Evolutionary conservation across 2,113 vertebrate species (phyloP), one percentile per base, ranked within the genome.

Genomic region (Psittacus erithacus): DNA sequence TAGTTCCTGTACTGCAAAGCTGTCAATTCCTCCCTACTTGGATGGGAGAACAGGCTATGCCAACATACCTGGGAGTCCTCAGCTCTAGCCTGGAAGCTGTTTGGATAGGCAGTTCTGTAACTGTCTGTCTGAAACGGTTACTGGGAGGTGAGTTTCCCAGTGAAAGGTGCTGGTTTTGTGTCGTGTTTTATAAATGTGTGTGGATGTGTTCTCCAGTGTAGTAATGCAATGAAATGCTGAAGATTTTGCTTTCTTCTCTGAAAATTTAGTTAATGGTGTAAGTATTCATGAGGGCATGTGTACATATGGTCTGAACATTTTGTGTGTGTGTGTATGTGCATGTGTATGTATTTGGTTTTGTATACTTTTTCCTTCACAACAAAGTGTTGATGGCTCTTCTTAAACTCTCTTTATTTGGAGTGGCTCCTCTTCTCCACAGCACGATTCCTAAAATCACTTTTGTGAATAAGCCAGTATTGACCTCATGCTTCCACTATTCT

Each of bases 321-420:
- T 35, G 7, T 39, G 4, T 60, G 5, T 31, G 8, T 35, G 11
- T 23, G 23, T 10, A 14, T 2, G 2, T 39, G 27, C 9, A 5
- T 39, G 23, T 25, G 18, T 7, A 3, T 18, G 5, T 2, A 2
- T 59, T 35, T 24, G n/a, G 19, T 35, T 18, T 6, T 6, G 6
- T 24, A 7, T 18, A 13, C 4, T 38, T 84, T 78, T 43, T 18
- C 10, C 16, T 76, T 73, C 9, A 16, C 4, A 59, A 18, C 13
- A 67, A 82, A 75, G 31, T 53, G 31, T 38, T 93, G 70, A 27
- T 28, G 31, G 10, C 18, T 73, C 3, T 77, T 73, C 27, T 92
- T 87, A 68, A 84, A 39, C 25, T 31, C 13, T 41, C 46, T 77
- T 19, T 49, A 1, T 71, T 87, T 80, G 46, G 15, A 44, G 18